Evolutionary conservation across 2,888 invertebrate species (phyloP).

Genomic region (Ephialtes manifestator): DNA sequence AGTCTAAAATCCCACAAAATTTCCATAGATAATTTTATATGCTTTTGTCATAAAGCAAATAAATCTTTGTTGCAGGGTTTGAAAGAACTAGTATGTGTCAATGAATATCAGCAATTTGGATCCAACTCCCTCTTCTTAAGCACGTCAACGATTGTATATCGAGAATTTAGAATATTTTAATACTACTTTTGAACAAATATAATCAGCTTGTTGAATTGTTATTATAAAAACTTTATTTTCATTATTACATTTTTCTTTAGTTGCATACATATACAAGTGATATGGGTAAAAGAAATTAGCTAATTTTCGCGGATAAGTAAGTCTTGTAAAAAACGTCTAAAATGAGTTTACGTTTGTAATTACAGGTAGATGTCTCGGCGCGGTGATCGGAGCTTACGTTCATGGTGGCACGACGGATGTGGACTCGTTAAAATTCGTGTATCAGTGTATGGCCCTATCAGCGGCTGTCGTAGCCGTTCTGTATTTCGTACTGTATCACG

Average conservation of each 20-base stretch:
- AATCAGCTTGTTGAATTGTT: background rate
- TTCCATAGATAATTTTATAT: too few relatives aligned
- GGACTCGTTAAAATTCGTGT: constrained; percentile 87
- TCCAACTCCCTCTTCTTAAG: too few relatives aligned
- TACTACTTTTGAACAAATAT: background rate
- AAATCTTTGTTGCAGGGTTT: too few relatives aligned
- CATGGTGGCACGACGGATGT: constrained; percentile 84
- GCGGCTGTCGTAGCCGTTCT: constrained; percentile 89
- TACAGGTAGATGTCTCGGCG: constrained; percentile 91
- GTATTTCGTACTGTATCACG: constrained; percentile 92
- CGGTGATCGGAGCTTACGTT: constrained; percentile 88
- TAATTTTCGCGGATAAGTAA: background rate
- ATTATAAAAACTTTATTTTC: constrained; percentile 25
- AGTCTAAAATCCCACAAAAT: too few relatives aligned
- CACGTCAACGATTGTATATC: background rate
- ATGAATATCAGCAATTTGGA: too few relatives aligned
- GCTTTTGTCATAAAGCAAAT: too few relatives aligned
- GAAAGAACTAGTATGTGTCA: too few relatives aligned
- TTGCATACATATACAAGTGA: background rate
- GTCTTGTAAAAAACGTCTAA: background rate
- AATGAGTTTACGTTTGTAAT: constrained; percentile 10
- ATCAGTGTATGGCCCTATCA: constrained; percentile 89
- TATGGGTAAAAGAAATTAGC: background rate
- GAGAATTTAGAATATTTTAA: background rate
- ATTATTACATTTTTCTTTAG: constrained; percentile 7